Percentiles rank a stretch among this genome's conserved stretches.
Evolutionary conservation across 2,888 invertebrate genomes (phyloP).

Genomic region (Drosophila mettleri): DNA sequence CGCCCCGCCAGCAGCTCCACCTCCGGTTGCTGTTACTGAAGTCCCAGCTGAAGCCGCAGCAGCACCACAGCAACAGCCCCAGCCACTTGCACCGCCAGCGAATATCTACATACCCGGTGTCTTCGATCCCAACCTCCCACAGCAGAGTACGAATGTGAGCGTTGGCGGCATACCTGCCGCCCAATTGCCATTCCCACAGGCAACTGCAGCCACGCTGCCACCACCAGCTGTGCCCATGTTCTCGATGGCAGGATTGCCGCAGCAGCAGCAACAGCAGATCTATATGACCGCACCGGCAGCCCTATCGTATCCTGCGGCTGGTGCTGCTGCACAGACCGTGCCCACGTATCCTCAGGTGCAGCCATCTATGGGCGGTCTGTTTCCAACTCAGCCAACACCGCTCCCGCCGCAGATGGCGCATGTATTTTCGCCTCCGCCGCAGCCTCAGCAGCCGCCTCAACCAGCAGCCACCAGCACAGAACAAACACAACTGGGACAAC

Average conservation of each 20-base stretch:
- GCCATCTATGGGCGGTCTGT: constrained; percentile 79
- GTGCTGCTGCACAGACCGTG: constrained; percentile 78
- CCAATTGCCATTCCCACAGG: constrained; percentile 78
- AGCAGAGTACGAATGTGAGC: constrained; percentile 25
- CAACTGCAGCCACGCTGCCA: constrained; percentile 56
- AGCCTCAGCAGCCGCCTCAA: constrained; percentile 24
- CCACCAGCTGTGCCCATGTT: constrained; percentile 76
- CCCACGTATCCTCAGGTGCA: constrained; percentile 85
- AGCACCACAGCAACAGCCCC: constrained; percentile 28
- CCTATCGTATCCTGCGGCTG: constrained; percentile 77
- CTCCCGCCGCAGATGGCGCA: constrained; percentile 80
- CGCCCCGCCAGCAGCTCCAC: constrained; percentile 14
- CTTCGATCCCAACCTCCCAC: constrained; percentile 55
- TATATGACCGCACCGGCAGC: constrained; percentile 81
- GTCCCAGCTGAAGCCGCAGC: constrained; percentile 30
- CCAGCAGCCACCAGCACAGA: constrained; percentile 26
- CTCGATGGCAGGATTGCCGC: constrained; percentile 68
- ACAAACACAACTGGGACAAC: constrained; percentile 20
- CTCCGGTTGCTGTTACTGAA: constrained; percentile 20
- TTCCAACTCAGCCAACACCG: constrained; percentile 77
- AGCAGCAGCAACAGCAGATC: constrained; percentile 73
- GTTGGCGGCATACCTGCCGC: constrained; percentile 65
- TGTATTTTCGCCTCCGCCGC: constrained; percentile 42
- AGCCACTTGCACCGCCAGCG: constrained; percentile 60
- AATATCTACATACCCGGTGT: constrained; percentile 77